Percentiles rank a stretch among this genome's conserved stretches.
Evolutionary conservation across 2,888 invertebrate genomes (phyloP).

Genomic region (Hydrotaea cyrtoneurina): DNA sequence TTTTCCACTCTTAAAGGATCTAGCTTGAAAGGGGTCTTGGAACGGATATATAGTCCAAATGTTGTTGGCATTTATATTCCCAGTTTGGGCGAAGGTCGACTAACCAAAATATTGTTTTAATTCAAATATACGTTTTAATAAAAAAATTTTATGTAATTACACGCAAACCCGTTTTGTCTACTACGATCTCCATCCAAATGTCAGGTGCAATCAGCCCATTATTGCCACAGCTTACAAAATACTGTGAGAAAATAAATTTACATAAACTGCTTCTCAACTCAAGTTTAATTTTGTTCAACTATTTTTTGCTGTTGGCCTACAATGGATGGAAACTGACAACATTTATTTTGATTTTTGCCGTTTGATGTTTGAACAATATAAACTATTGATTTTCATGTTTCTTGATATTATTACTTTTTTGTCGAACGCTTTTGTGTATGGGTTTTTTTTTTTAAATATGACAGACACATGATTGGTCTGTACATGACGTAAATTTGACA

Average conservation of each 20-base stretch:
- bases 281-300: neutral
- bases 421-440: neutral
- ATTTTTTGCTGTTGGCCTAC: slow-evolving; percentile 17
- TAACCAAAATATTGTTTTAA: too few species aligned
- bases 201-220: slow-evolving; percentile 15
- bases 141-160: too few species aligned
- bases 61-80: too few species aligned
- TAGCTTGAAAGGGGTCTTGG: too few species aligned
- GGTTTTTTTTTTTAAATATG: slow-evolving; percentile 38
- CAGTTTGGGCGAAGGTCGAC: too few species aligned
- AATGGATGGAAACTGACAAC: slow-evolving; percentile 14
- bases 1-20: too few species aligned
- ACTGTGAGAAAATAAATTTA: slow-evolving; percentile 13
- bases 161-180: neutral
- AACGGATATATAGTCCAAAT: too few species aligned
- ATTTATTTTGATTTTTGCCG: too few species aligned
- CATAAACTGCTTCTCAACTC: neutral
- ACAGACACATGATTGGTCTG: slow-evolving; percentile 48
- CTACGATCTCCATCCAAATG: neutral
- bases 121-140: too few species aligned
- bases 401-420: neutral
- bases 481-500: slow-evolving; percentile 56
- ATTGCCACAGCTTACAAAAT: neutral
- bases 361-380: slow-evolving; percentile 32
- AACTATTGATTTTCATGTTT: slow-evolving; percentile 32